phyloP scores from a whole-genome alignment of 2,113 vertebrate species.

The Actinemys pallida region DNA sequence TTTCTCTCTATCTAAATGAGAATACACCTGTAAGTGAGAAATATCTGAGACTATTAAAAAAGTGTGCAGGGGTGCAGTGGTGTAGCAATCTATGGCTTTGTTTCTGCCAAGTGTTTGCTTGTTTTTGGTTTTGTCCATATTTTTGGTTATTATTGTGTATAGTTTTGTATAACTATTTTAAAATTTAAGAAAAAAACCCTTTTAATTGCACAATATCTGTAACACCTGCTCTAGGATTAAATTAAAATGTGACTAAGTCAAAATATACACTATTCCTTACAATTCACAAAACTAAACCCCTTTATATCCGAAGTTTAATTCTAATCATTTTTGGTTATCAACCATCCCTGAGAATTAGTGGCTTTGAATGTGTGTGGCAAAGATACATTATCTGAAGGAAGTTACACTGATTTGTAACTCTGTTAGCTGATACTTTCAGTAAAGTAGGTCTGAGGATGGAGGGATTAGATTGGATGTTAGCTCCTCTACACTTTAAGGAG shows the following conservation, averaged over 20 bases:
- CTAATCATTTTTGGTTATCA: no score
- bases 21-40: neutral
- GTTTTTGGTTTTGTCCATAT: neutral
- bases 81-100: neutral
- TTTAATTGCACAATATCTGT: neutral
- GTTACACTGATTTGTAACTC: neutral
- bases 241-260: neutral
- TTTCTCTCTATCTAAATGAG: neutral
- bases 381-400: no score
- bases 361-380: no score
- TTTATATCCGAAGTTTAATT: neutral
- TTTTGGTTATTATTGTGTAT: neutral
- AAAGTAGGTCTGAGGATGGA: neutral
- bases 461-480: neutral
- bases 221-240: neutral
- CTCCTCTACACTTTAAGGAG: neutral
- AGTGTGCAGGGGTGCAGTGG: neutral
- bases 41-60: neutral
- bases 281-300: neutral
- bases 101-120: neutral
- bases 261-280: neutral
- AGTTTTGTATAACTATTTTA: neutral
- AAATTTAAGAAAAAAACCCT: constrained; percentile 8
- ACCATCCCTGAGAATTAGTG: no score
- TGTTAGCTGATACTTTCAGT: neutral